Base-by-base conservation (phyloP, 2,113 vertebrate species). In the Poeciliopsis turrubarensis region DNA sequence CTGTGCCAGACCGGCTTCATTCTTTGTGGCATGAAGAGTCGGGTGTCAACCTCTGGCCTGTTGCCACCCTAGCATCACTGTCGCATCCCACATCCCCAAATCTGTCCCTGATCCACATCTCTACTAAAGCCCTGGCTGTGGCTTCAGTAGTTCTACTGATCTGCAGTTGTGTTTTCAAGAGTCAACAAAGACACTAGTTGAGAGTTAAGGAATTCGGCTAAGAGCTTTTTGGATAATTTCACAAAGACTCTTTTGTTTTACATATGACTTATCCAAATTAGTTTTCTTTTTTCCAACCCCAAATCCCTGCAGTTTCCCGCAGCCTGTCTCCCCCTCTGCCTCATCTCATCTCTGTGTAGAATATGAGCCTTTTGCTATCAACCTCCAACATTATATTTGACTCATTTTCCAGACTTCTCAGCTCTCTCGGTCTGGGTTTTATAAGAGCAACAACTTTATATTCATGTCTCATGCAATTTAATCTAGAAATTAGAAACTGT, bases 401-500 rank as follows among this genome's bases (percentile, higher is more conserved):
- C 70, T 86, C 7, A 47, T 89, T 91, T 88, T 90, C 83, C 84
- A 87, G 71, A 57, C 80, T 76, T 86, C 62, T 76, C 57, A 76
- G 78, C 75, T 77, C 54, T 76, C 75, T 27, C 11, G 65, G 68
- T 80, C 82, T 84, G 82, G 70, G 74, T 89, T 91, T 82, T 86
- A 82, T 73, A 73, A 78, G 61, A 80, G 78, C 78, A 90, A 73
- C 70, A 88, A 79, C 82, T 86, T 87, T 83, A 89, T 86, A 87
- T 70, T 81, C 78, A 65, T 86, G 86, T 90, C 89, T 89, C 79
- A 76, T 77, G 70, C 83, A 87, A 86, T 94, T 87, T 67, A 75
- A 88, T 86, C 68, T 73, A 88, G 68, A 81, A 88, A 89, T 84
- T 88, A 89, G 68, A 91, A 75, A 86, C 70, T 78, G 93, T 84